Percentiles rank a stretch among this genome's conserved stretches.
These are phyloP conservation scores for Mormyrus proboscirostris DNA, from an alignment of 2,797 vertebrate genomes.

Conservation along the genomic window DNA sequence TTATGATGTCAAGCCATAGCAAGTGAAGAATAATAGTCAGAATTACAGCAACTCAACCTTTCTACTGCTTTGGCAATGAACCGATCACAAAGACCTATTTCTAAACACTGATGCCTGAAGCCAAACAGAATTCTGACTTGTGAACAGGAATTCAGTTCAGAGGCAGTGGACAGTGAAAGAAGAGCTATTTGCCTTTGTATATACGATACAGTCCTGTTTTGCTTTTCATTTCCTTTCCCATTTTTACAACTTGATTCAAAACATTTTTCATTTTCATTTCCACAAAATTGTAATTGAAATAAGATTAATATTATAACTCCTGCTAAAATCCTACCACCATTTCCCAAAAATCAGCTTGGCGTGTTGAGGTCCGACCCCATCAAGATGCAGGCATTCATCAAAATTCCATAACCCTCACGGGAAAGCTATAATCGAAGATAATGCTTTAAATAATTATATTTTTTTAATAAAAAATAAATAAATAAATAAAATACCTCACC, in stretches of 20 bases:
- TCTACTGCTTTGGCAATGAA: slow-evolving; percentile 81
- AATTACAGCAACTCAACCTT: slow-evolving; percentile 89
- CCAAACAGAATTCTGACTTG: slow-evolving; percentile 81
- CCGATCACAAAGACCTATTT: slow-evolving; percentile 91
- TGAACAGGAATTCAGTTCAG: slow-evolving; percentile 68
- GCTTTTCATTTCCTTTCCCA: slow-evolving; percentile 42
- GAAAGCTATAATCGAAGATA: background rate
- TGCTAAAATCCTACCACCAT: background rate
- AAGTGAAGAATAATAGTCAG: slow-evolving; percentile 54
- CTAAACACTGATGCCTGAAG: slow-evolving; percentile 90
- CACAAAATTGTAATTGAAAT: background rate
- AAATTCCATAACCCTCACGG: background rate
- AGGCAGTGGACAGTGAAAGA: slow-evolving; percentile 54
- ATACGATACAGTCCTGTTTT: slow-evolving; percentile 43
- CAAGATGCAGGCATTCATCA: background rate
- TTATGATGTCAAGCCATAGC: slow-evolving; percentile 62
- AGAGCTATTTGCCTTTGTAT: slow-evolving; percentile 53
- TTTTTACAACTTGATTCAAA: slow-evolving; percentile 26
- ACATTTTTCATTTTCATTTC: slow-evolving; percentile 9
- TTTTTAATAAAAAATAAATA: no score
- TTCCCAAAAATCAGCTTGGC: background rate
- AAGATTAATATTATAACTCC: background rate
- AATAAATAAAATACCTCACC: background rate
- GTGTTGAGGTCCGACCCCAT: background rate
- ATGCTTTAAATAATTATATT: background rate